A percentile compares a stretch with the other conserved stretches of the same genome.
Evolutionary conservation across 2,113 vertebrate genomes (phyloP).

Genomic region (Drymodes brunneopygia): DNA sequence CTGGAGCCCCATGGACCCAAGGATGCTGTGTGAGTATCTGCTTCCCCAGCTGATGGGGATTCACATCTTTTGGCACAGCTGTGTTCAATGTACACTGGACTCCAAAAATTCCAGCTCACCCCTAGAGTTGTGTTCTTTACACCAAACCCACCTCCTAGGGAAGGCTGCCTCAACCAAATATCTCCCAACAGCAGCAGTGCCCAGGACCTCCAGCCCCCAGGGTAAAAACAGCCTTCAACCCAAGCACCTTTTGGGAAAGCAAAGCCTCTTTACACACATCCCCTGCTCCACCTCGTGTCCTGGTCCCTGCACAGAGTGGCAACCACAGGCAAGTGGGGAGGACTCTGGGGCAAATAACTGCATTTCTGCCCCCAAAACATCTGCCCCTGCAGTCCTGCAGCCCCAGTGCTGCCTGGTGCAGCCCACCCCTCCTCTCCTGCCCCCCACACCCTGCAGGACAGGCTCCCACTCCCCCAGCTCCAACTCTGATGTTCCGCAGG

Average conservation of each 20-base stretch:
- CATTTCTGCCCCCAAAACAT: not conserved
- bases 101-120: not conserved
- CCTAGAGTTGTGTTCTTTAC: not conserved
- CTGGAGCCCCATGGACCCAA: fast-evolving
- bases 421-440: not conserved
- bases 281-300: not conserved
- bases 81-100: fast-evolving
- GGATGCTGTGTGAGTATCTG: not conserved
- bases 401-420: fast-evolving
- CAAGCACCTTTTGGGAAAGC: not conserved
- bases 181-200: not conserved
- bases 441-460: not conserved
- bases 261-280: not conserved
- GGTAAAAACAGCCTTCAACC: not conserved
- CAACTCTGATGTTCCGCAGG: not conserved
- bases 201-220: not conserved
- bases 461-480: not conserved
- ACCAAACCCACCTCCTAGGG: not conserved
- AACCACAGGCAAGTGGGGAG: fast-evolving
- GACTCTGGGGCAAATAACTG: not conserved
- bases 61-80: too few relatives aligned
- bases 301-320: not conserved
- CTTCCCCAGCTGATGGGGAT: not conserved
- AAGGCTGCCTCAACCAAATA: fast-evolving
- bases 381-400: not conserved